Conservation (phyloP, 2,888 invertebrate genomes). For the Mactromeris polynyma region DNA sequence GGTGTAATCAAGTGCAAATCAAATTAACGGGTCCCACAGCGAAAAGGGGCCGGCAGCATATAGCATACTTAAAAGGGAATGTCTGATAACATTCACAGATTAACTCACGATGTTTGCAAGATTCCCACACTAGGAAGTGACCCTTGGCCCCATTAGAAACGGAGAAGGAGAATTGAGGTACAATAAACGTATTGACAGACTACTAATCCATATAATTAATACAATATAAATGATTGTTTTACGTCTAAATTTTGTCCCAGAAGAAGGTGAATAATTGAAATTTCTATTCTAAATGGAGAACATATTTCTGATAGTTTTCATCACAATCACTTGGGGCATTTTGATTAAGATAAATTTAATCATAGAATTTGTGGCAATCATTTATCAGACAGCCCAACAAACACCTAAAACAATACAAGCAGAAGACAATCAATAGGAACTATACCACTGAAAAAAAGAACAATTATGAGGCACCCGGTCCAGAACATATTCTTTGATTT, state of each 20-base stretch:
- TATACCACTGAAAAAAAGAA: not conserved
- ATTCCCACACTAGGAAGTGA: slow-evolving; percentile 50
- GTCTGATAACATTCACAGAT: slow-evolving; percentile 34
- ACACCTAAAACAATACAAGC: not conserved
- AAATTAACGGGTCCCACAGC: slow-evolving; percentile 50
- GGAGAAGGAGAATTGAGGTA: not conserved
- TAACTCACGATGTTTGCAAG: slow-evolving; percentile 18
- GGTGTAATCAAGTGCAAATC: slow-evolving; percentile 53
- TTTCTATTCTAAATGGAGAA: slow-evolving; percentile 2
- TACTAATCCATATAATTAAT: slow-evolving; percentile 14
- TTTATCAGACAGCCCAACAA: slow-evolving; percentile 10
- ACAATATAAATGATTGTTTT: slow-evolving; percentile 13
- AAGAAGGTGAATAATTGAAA: not conserved
- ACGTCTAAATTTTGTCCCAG: slow-evolving; percentile 16
- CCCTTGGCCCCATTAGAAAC: slow-evolving; percentile 32
- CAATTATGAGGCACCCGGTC: not conserved
- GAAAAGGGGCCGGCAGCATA: slow-evolving; percentile 24
- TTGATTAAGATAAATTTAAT: slow-evolving; percentile 2
- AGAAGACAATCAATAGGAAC: not conserved
- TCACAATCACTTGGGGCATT: not conserved
- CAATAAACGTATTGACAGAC: slow-evolving; percentile 13
- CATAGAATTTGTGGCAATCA: slow-evolving; percentile 4
- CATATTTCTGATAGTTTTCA: slow-evolving; percentile 21
- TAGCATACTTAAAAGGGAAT: slow-evolving; percentile 21
- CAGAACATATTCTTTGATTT: not conserved